Base-by-base conservation (phyloP, 2,888 invertebrate genomes). In the Drosophila siamana region DNA sequence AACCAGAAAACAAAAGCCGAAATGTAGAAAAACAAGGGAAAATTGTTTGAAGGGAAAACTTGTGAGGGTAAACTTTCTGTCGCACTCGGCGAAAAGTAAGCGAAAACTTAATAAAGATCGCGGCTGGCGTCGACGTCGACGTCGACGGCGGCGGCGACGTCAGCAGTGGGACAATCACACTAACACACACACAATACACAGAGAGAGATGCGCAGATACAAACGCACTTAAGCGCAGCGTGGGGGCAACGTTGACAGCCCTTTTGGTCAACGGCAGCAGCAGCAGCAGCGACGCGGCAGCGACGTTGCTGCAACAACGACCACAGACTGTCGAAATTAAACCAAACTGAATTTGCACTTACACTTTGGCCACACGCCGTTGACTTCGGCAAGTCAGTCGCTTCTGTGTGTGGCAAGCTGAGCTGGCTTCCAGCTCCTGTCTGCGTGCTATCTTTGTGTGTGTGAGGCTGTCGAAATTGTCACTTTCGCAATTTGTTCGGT, bases 31-130 rank as follows among this genome's bases (percentile, higher is more conserved):
- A 85, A 85, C 87, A 87, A 85, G 72, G 36, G 63, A 70, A 78
- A 89, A 86, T 73, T 70, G 69, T 70, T 83, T 80, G 81, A 69
- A 72, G 70, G 73, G 66, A 83, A 83, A 80, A 87, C 68, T 89
- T 74, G 70, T 44, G 61, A 50, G 62, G 70, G 19, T 70, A 87
- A 89, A 88, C 69, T 81, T 85, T 87, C 57, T 70, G 74, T 74
- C 87, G 85, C 89, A 86, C 78, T 88, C 70, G 81, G 74, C 82
- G 82, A 87, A 87, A 86, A 86, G 89, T 89, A 89, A 89, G 89
- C 86, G 85, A 87, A 86, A 86, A 86, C 85, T 86, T 89, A 86
- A 86, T 86, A 86, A 89, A 89, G 85, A 89, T 89, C 85, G 87
- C 87, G 84, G 82, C 79, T 71, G 86, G 74, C 76, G 78, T 16